A percentile compares a stretch with the other conserved stretches of the same genome.
Evolutionary conservation across 1,140 invertebrate genomes (phyloP).

Genomic region (Halotydeus destructor): DNA sequence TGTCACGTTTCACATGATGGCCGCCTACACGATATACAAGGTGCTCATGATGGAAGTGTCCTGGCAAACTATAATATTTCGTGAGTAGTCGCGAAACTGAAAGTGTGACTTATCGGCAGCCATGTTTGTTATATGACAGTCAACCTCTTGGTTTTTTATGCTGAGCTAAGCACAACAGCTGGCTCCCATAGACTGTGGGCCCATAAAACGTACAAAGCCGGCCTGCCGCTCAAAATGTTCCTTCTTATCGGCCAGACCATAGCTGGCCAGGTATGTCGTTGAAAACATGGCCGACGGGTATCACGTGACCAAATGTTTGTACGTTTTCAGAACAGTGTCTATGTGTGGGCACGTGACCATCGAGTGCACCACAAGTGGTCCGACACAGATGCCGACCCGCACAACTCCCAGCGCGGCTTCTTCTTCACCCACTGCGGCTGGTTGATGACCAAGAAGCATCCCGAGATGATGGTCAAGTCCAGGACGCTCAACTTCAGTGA

Average conservation of each 20-base stretch:
- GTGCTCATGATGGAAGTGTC: neutral
- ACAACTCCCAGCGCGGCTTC: constrained; percentile 71
- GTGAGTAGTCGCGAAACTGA: too few species aligned
- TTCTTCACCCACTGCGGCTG: constrained; percentile 92
- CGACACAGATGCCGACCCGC: constrained; percentile 86
- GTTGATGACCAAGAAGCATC: constrained; percentile 67
- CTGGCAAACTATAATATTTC: too few species aligned
- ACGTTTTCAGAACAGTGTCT: constrained; percentile 71
- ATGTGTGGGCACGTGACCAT: constrained; percentile 82
- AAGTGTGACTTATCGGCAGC: too few species aligned
- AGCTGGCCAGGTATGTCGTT: constrained; percentile 31
- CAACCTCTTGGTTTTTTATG: too few species aligned
- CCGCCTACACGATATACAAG: neutral
- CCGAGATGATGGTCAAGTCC: constrained; percentile 59
- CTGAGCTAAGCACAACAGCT: constrained; percentile 49
- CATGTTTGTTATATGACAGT: too few species aligned
- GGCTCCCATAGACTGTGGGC: constrained; percentile 84
- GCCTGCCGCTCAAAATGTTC: constrained; percentile 26
- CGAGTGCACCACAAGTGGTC: constrained; percentile 88
- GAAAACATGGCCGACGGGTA: too few species aligned
- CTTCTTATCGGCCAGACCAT: constrained; percentile 41
- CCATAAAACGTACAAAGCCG: constrained; percentile 76
- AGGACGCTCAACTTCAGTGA: constrained; percentile 63
- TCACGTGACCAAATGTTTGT: constrained; percentile 57
- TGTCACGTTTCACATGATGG: neutral